Conservation (phyloP, 2,888 invertebrate genomes). For the Agonopterix subpropinquella region DNA sequence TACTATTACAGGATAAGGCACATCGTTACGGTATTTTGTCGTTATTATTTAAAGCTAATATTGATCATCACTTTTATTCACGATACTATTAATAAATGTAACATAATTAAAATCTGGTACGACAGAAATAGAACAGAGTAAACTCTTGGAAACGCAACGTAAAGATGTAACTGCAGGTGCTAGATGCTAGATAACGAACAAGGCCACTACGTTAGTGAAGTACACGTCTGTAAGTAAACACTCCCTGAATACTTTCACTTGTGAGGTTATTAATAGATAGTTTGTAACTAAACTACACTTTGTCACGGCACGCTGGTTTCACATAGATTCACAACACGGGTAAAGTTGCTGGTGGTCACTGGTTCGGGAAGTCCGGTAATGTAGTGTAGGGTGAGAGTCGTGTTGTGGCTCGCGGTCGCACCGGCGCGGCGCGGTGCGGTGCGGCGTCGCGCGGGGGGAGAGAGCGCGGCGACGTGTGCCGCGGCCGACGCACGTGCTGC, state of each 20-base stretch:
- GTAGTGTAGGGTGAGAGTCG: not conserved
- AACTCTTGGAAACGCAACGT: slow-evolving; percentile 18
- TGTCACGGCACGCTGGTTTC: slow-evolving; percentile 12
- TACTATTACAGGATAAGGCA: slow-evolving; percentile 59
- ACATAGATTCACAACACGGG: slow-evolving; percentile 26
- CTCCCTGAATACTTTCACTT: slow-evolving; percentile 38
- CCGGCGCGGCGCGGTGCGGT: slow-evolving; percentile 16
- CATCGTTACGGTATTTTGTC: slow-evolving; percentile 50
- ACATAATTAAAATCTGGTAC: not conserved
- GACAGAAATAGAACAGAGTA: slow-evolving; percentile 9
- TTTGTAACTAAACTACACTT: slow-evolving; percentile 15
- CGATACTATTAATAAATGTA: not conserved
- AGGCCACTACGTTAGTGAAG: slow-evolving; percentile 57
- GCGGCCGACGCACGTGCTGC: slow-evolving; percentile 69
- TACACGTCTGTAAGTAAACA: slow-evolving; percentile 30
- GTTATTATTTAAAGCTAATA: slow-evolving; percentile 32
- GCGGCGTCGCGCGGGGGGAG: slow-evolving; percentile 15
- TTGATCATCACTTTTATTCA: not conserved
- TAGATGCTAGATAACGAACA: slow-evolving; percentile 38
- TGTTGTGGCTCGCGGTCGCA: slow-evolving; percentile 12
- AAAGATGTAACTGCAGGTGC: slow-evolving; percentile 36
- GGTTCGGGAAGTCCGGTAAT: slow-evolving; percentile 14
- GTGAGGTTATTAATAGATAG: slow-evolving; percentile 43
- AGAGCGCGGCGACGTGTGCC: slow-evolving; percentile 44
- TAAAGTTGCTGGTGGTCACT: slow-evolving; percentile 1